These are phyloP conservation scores for Myrmecophaga tridactyla DNA, from an alignment of 2,113 vertebrate species.

Conservation along the genomic window DNA sequence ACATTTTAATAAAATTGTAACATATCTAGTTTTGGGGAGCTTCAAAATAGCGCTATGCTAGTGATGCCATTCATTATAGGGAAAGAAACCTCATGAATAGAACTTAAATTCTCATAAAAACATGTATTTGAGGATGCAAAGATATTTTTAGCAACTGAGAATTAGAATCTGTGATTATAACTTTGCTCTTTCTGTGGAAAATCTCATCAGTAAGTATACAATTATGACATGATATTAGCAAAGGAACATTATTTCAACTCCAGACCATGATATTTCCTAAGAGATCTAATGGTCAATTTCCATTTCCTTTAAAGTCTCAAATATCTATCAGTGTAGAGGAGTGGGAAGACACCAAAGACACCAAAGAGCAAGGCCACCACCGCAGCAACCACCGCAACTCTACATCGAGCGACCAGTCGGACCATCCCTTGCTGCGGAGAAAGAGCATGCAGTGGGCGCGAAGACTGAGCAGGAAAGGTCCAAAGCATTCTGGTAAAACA, in stretches of 20 bases:
- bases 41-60: background rate
- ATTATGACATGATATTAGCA: background rate
- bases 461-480: constrained; percentile 90
- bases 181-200: constrained; percentile 32
- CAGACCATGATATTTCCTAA: background rate
- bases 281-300: constrained; percentile 24
- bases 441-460: constrained; percentile 97
- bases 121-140: background rate
- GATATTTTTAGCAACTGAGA: constrained; percentile 7
- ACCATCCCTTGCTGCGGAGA: constrained; percentile 88
- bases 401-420: constrained; percentile 87
- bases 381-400: constrained; percentile 85
- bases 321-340: constrained; percentile 92
- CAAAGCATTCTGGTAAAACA: constrained; percentile 83
- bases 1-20: background rate
- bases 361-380: constrained; percentile 84
- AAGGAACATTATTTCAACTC: background rate
- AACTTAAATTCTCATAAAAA: background rate
- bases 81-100: background rate
- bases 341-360: constrained; percentile 91
- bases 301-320: constrained; percentile 86
- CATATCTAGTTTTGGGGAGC: background rate
- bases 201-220: background rate
- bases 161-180: background rate
- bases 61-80: background rate